A percentile compares a stretch with the other conserved stretches of the same genome.
phyloP scores from a whole-genome alignment of 1,140 invertebrate genomes.

The Frieseomelitta varia region DNA sequence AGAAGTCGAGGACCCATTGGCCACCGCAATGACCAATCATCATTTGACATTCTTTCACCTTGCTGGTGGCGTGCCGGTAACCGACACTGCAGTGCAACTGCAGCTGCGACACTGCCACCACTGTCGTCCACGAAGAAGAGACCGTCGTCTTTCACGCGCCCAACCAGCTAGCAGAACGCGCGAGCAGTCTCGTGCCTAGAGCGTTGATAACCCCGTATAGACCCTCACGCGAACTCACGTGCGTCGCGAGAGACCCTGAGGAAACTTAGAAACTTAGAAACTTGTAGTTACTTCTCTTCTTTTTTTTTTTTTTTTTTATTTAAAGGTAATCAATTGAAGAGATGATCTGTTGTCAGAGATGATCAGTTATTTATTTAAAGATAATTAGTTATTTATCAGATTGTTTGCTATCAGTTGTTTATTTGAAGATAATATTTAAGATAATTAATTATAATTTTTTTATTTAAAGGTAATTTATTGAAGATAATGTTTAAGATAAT shows the following conservation, averaged over 20 bases:
- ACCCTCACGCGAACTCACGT: constrained; percentile 9
- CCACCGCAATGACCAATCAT: constrained; percentile 81
- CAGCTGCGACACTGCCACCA: constrained; percentile 28
- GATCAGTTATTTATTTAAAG: too few species aligned
- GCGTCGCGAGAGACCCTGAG: not conserved
- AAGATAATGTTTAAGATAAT: too few species aligned
- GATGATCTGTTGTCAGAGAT: too few species aligned
- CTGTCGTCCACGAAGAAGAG: constrained; percentile 13
- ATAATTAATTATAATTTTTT: too few species aligned
- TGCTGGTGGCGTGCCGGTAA: constrained; percentile 57
- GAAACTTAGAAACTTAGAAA: too few species aligned
- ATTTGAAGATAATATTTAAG: too few species aligned
- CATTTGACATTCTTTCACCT: constrained; percentile 80
- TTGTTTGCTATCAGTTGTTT: too few species aligned
- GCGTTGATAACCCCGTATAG: constrained; percentile 46
- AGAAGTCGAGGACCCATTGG: constrained; percentile 76
- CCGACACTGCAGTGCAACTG: constrained; percentile 28
- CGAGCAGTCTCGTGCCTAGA: constrained; percentile 27
- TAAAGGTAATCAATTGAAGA: too few species aligned
- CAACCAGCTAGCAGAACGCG: constrained; percentile 4
- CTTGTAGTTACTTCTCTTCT: not conserved
- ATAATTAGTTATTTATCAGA: too few species aligned
- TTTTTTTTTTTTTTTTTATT: too few species aligned
- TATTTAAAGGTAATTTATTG: too few species aligned
- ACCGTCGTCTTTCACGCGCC: not conserved